Percentiles rank a stretch among this genome's conserved stretches.
phyloP scores from a whole-genome alignment of 2,797 vertebrate species.

The Mormyrus hasselquistii region DNA sequence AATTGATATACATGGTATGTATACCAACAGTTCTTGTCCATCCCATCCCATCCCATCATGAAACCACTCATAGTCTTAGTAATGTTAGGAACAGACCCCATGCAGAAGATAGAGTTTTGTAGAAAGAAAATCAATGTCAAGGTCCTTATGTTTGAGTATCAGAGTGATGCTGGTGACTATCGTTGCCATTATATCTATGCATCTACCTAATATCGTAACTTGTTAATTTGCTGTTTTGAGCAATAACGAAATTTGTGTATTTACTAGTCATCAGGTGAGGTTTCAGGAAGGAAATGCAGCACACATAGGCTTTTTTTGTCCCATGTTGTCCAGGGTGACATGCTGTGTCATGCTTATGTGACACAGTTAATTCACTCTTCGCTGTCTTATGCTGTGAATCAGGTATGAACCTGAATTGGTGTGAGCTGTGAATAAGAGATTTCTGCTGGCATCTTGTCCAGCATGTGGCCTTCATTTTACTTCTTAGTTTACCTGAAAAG shows the following conservation, averaged over 20 bases:
- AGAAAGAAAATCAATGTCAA: background rate
- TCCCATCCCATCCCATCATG: background rate
- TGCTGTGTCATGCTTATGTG: background rate
- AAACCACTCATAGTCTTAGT: background rate
- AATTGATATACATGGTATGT: background rate
- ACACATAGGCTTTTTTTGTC: background rate
- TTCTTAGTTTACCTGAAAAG: background rate
- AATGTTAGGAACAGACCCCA: background rate
- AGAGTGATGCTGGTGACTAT: background rate
- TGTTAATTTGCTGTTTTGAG: background rate
- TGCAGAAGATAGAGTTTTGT: background rate
- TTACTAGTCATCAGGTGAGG: background rate
- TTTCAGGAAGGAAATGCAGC: background rate
- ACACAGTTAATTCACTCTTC: background rate
- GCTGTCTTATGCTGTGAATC: background rate
- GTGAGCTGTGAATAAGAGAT: background rate
- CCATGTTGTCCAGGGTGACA: background rate
- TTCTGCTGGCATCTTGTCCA: background rate
- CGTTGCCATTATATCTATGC: background rate
- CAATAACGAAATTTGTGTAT: background rate
- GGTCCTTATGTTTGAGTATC: background rate
- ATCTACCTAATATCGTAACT: background rate
- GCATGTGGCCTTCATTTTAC: background rate
- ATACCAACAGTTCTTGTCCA: background rate
- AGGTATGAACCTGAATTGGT: background rate